Evolutionary conservation across 2,113 vertebrate species (phyloP), one percentile per base, ranked within the genome.

Genomic region (Mugil cephalus): DNA sequence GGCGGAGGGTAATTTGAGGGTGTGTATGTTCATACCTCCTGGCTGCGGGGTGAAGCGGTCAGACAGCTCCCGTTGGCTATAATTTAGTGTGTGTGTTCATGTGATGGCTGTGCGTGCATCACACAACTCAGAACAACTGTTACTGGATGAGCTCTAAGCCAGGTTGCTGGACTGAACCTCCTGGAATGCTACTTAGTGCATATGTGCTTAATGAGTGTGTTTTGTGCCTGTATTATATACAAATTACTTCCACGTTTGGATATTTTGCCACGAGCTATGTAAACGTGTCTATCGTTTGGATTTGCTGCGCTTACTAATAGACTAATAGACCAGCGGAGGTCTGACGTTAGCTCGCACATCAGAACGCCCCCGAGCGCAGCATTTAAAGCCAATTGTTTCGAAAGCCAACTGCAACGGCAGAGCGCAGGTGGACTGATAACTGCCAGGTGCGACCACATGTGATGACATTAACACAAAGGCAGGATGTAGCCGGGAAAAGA

Each of bases 1-100:
- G 85, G 85, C 69, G 66, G 60, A 88, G 81, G 84, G 86, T 89
- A 87, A 91, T 89, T 91, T 90, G 86, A 91, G 90, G 89, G 89
- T 86, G 85, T 89, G 85, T 87, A 79, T 89, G 79, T 89, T 83
- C 87, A 82, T 88, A 89, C 85, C 90, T 90, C 87, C 72, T 77
- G 69, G 77, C 74, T 86, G 80, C 74, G 62, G 88, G 60, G 79
- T 87, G 88, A 90, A 79, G 85, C 10, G 82, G 87, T 91, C 85
- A 88, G 87, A 82, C 84, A 38, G 79, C 84, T 86, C 81, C 82
- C 69, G 84, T 83, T 88, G 79, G 87, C 72, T 91, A 79, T 89
- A 86, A 91, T 92, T 89, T 86, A 77, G 76, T 71, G 64, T 76
- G 76, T 70, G 64, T 73, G 42, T 60, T 45, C 46, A 18, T 58